A percentile compares a stretch with the other conserved stretches of the same genome.
These are phyloP conservation scores for Trachops cirrhosus DNA, from an alignment of 2,797 vertebrate genomes.

Conservation along the genomic window DNA sequence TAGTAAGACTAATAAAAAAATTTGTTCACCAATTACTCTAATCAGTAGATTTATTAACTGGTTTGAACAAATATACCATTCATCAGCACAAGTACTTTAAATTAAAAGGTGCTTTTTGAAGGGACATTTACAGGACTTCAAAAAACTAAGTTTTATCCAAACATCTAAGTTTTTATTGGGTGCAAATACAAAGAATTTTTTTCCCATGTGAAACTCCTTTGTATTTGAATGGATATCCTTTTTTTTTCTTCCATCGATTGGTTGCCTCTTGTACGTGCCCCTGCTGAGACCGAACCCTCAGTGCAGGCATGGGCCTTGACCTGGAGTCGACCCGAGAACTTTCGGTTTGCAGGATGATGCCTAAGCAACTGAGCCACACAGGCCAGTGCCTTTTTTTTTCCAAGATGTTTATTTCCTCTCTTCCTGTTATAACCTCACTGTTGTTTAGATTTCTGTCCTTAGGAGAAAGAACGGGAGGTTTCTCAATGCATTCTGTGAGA, in stretches of 20 bases:
- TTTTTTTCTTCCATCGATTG: not conserved
- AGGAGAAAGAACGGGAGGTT: not conserved
- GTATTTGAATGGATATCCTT: not conserved
- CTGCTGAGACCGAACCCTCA: not conserved
- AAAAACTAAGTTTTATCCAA: not conserved
- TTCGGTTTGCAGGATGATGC: not conserved
- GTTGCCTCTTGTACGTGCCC: not conserved
- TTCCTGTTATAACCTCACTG: not conserved
- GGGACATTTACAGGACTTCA: not conserved
- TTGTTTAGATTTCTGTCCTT: not conserved
- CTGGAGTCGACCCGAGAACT: not conserved
- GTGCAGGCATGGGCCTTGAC: not conserved
- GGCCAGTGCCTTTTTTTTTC: not conserved
- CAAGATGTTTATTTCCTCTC: slow-evolving; percentile 2
- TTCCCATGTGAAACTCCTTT: not conserved
- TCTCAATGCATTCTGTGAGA: not conserved
- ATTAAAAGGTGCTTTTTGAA: not conserved
- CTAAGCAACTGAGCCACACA: not conserved
- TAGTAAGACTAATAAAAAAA: not conserved
- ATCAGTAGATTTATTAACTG: not conserved
- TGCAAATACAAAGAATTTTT: slow-evolving; percentile 15
- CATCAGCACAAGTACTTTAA: not conserved
- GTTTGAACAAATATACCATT: not conserved
- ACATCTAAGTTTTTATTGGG: not conserved
- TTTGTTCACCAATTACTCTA: not conserved